Evolutionary conservation across 2,888 invertebrate genomes (phyloP), one percentile per base, ranked within the genome.

Genomic region (Creontiades dilutus): DNA sequence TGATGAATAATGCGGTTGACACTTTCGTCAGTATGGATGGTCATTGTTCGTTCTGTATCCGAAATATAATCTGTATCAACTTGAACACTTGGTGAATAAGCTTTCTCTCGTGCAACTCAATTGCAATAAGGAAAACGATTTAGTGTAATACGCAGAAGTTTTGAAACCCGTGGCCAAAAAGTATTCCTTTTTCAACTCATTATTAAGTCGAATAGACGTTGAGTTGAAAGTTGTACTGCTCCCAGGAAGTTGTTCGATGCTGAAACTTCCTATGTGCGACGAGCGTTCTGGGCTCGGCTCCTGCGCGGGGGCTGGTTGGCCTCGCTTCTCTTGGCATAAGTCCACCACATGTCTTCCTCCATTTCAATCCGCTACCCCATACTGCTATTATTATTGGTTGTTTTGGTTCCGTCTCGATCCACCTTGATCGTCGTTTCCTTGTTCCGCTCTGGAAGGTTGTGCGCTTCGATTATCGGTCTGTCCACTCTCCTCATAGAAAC

Each of bases 301-400:
- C 9, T 61, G 23, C 68, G 68, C 68, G 23, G 68, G 23, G 68
- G 68, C 68, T 27, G 68, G 68, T 68, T 68, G 68, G 68, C 68
- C 68, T 68, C 13, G 68, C 68, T 68, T 68, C 23, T 68, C 68
- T 68, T 68, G 68, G 68, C 68, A 68, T 23, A 68, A 68, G 23
- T 23, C 68, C 68, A 68, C 68, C 68, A 68, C 23, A 19, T 68
- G 68, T 68, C 68, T 68, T 68, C 68, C 68, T 68, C 68, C 23
- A 68, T 68, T 68, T 23, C 68, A 68, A 68, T 68, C 68, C 3
- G 11, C 68, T 23, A 68, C 13, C 68, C 57, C 57, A 57, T 19
- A 23, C 23, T 68, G 14, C 14, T 52, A 52, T 52, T 52, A 68
- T 68, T 68, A 68, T 23, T 23, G 23, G 68, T 23, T 68, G 68